Base-by-base conservation (phyloP, 1,140 invertebrate species). In the Neodiprion virginianus region DNA sequence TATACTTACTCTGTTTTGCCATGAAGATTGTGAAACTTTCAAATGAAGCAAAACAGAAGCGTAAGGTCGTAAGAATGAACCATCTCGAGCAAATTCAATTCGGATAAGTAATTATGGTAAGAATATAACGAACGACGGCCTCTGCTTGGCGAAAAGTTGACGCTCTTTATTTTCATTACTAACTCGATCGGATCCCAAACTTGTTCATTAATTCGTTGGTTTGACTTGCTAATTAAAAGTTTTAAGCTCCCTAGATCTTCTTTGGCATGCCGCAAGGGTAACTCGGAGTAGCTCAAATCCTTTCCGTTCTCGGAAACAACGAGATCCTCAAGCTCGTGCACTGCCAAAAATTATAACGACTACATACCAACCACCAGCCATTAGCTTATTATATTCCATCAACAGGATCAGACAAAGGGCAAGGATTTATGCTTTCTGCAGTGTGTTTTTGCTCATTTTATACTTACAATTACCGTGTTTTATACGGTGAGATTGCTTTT, bases 171-270 rank as follows among this genome's bases (percentile, higher is more conserved):
- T 61, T 61, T 61, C 53, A 8, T 61, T 61, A 61, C 8, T 17
- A 61, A 61, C 11, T 8, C 53, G 5, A 61, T 61, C 53, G 53
- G n/a, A 12, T 61, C 53, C 11, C 53, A 8, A 61, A 61, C 5
- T 61, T 61, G 53, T 61, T 8, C 53, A 61, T 61, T 61, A 61
- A 61, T 61, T 61, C 53, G 53, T 61, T 12, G n/a, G 53, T 61
- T 61, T 61, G 53, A 61, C 53, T 61, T 61, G 53, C 53, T 61
- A 61, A 61, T 61, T 61, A 61, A 61, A 61, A 61, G 53, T 61
- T 61, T 61, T 12, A 61, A 61, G 53, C 53, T 17, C 11, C 53
- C 7, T 61, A 14, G 53, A 61, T 61, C 53, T 61, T 17, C 53
- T 61, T 61, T 61, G n/a, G n/a, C 53, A 17, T 61, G 53, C 11